A percentile compares a stretch with the other conserved stretches of the same genome.
phyloP scores from a whole-genome alignment of 2,113 vertebrate genomes.

The Monopterus albus region DNA sequence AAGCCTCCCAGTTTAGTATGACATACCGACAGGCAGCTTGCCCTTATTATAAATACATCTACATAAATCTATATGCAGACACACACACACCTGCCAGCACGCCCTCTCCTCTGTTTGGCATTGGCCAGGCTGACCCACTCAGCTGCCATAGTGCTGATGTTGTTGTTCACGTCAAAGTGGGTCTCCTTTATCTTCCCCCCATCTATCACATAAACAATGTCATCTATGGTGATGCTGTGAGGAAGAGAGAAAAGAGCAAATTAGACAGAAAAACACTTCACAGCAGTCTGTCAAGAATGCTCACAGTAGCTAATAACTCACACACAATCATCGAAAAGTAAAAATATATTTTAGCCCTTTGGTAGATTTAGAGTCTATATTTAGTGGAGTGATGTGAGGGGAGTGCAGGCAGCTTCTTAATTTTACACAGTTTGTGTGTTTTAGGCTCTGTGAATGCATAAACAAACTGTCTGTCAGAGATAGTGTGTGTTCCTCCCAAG shows the following conservation, averaged over 20 bases:
- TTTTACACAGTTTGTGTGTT: constrained; percentile 39
- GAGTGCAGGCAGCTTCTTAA: constrained; percentile 42
- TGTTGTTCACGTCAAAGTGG: constrained; percentile 96
- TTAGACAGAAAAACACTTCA: constrained; percentile 39
- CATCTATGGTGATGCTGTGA: constrained; percentile 96
- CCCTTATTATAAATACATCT: constrained; percentile 10
- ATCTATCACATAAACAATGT: constrained; percentile 96
- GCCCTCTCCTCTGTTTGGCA: constrained; percentile 95
- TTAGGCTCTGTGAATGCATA: constrained; percentile 22
- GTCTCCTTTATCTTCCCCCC: constrained; percentile 99
- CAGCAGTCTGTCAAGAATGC: constrained; percentile 34
- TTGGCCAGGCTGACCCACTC: constrained; percentile 99
- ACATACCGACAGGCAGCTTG: not conserved
- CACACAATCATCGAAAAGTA: constrained; percentile 27
- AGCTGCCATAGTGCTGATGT: constrained; percentile 96
- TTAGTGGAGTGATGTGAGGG: constrained; percentile 38
- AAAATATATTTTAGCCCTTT: constrained; percentile 45
- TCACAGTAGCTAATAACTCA: not conserved
- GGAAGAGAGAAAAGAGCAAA: constrained; percentile 21
- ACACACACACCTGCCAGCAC: constrained; percentile 87
- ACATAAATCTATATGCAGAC: not conserved
- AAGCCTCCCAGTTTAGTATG: constrained; percentile 18
- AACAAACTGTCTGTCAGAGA: constrained; percentile 52
- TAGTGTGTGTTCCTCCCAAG: constrained; percentile 18
- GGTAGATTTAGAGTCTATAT: constrained; percentile 51